Conservation (phyloP, 1,140 invertebrate species). For the Lasioglossum baleicum region DNA sequence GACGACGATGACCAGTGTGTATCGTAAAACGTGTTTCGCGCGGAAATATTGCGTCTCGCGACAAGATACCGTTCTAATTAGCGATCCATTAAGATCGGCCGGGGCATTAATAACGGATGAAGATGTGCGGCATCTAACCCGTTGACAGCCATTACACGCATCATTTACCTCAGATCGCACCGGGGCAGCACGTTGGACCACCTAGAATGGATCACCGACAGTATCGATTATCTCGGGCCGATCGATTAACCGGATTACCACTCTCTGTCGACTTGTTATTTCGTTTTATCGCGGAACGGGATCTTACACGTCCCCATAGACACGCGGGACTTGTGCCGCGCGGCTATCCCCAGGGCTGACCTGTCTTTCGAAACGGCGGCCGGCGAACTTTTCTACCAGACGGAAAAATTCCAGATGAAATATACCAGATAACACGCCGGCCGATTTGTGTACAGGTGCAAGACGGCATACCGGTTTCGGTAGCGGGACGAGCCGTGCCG, state of each 20-base stretch:
- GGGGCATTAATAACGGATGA: slow-evolving; percentile 66
- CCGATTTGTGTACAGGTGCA: slow-evolving; percentile 13
- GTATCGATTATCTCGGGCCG: slow-evolving; percentile 71
- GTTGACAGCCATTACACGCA: slow-evolving; percentile 67
- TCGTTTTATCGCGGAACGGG: slow-evolving; percentile 69
- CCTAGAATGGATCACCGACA: slow-evolving; percentile 70
- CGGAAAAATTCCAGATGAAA: slow-evolving; percentile 40
- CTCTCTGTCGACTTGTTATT: slow-evolving; percentile 67
- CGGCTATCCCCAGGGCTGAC: slow-evolving; percentile 5
- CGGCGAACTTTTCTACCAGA: slow-evolving; percentile 29
- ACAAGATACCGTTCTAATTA: slow-evolving; percentile 38
- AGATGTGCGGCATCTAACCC: slow-evolving; percentile 65
- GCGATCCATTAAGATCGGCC: slow-evolving; percentile 29
- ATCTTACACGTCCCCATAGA: slow-evolving; percentile 58
- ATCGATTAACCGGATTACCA: slow-evolving; percentile 73
- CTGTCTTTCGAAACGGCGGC: slow-evolving; percentile 52
- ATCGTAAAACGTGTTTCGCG: background rate
- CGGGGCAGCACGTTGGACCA: slow-evolving; percentile 47
- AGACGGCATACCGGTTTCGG: background rate
- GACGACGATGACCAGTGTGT: background rate
- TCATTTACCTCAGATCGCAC: slow-evolving; percentile 67
- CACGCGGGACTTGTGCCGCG: slow-evolving; percentile 9
- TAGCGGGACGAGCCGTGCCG: too few relatives aligned
- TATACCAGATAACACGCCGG: slow-evolving; percentile 26
- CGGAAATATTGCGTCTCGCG: background rate